phyloP scores from a whole-genome alignment of 2,888 invertebrate species.

The Macrosoma leucophasiata region DNA sequence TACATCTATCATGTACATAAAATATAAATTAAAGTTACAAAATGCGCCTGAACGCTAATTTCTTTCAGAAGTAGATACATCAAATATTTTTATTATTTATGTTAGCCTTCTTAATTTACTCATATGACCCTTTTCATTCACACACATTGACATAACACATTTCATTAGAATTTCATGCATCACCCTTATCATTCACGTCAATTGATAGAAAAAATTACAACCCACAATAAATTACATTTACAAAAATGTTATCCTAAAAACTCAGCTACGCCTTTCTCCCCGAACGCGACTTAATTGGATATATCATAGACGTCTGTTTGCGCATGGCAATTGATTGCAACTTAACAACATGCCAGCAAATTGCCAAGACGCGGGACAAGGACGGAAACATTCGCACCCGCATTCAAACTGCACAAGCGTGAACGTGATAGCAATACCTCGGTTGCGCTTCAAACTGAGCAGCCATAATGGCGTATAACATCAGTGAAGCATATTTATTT shows the following conservation, averaged over 20 bases:
- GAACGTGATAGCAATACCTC: constrained; percentile 32
- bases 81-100: too few species aligned
- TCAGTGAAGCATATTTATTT: constrained; percentile 54
- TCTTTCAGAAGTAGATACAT: too few species aligned
- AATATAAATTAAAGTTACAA: too few species aligned
- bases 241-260: constrained; percentile 26
- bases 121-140: too few species aligned
- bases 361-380: constrained; percentile 51
- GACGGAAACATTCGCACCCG: constrained; percentile 28
- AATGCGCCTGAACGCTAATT: too few species aligned
- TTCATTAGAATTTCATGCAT: too few species aligned
- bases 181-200: too few species aligned
- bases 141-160: too few species aligned
- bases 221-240: neutral
- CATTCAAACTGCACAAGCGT: constrained; percentile 6
- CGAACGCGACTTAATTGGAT: constrained; percentile 66
- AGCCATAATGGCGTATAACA: constrained; percentile 46
- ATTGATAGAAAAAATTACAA: too few species aligned
- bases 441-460: constrained; percentile 29
- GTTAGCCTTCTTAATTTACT: too few species aligned
- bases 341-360: constrained; percentile 73
- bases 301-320: constrained; percentile 77
- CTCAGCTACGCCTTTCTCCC: constrained; percentile 39
- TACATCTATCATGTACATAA: too few species aligned
- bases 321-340: constrained; percentile 76